Conservation (phyloP, 53 echinoderm and acorn worm species). For the Astropecten irregularis region DNA sequence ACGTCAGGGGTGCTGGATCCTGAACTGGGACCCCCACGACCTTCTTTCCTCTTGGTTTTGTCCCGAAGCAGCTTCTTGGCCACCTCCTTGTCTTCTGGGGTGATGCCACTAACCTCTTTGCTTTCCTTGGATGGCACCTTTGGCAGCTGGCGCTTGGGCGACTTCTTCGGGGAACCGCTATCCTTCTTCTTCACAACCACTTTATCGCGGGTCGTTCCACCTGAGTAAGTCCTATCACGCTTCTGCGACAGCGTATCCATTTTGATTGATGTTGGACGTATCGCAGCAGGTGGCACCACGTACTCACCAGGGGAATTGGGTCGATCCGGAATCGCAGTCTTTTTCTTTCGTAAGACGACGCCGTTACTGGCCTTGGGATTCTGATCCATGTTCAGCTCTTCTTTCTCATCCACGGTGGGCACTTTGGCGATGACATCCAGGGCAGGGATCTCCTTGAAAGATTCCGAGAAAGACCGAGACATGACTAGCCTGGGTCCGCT, state of each 20-base stretch:
- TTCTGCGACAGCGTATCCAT: conserved; percentile 68
- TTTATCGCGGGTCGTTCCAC: conserved; percentile 61
- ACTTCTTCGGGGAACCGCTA: conserved; percentile 54
- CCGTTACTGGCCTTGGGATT: conserved; percentile 77
- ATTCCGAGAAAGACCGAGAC: conserved; percentile 73
- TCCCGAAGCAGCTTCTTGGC: conserved; percentile 44
- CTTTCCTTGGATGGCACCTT: conserved; percentile 30
- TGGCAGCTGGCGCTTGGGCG: conserved; percentile 46
- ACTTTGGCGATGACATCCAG: conserved; percentile 49
- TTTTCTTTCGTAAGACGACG: conserved; percentile 14
- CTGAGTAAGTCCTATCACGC: conserved; percentile 55
- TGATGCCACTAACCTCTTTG: background rate
- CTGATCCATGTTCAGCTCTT: conserved; percentile 8
- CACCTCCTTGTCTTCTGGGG: conserved; percentile 27
- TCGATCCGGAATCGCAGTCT: background rate
- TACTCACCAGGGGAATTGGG: conserved; percentile 68
- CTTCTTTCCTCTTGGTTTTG: conserved; percentile 20
- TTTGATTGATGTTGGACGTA: conserved; percentile 64
- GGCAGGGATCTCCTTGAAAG: conserved; percentile 61
- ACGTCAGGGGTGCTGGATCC: conserved; percentile 51
- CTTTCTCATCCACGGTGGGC: background rate
- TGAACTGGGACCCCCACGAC: conserved; percentile 9
- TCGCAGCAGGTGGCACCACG: conserved; percentile 54
- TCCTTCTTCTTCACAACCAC: conserved; percentile 55
- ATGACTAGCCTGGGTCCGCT: conserved; percentile 59